Base-by-base conservation (phyloP, 2,113 vertebrate species). In the Etheostoma cragini region DNA sequence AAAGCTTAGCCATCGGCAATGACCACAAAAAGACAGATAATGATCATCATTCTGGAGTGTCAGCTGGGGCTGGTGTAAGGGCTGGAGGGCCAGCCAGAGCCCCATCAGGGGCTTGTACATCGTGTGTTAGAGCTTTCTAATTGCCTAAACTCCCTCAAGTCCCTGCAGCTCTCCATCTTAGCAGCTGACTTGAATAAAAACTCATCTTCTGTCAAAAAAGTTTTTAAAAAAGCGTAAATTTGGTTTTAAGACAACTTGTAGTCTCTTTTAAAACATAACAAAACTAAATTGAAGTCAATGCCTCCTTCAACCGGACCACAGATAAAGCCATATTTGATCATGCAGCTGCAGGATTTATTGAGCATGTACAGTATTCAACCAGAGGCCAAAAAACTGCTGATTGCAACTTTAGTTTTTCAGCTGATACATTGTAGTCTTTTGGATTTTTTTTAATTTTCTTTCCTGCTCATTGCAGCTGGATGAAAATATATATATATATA, bases 251-350 rank as follows among this genome's bases (percentile, higher is more conserved):
- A 14, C 46, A 81, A 76, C 56, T 64, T 22, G 24, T 49, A 38
- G 57, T 49, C 49, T 74, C n/a, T 74, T 80, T 30, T 66, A 53
- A 78, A 69, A 82, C n/a, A 66, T 56, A 66, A 71, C 19, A 53
- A 76, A 52, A 71, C 61, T 65, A 24, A 66, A 56, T 13, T 13
- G 50, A 54, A 72, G 45, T 58, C 56, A 77, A 61, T 56, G 52
- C 17, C 80, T 22, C 72, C 19, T 61, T 42, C 60, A 10, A 46
- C 12, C 33, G 47, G 71, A 50, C 60, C 54, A 22, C 67, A 79
- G 58, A 33, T 58, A 61, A 73, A 80, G 63, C 58, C 47, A 57
- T 60, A 73, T 86, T 68, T 76, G 79, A 74, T 91, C 61, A 80
- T 75, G 77, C 74, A 73, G 63, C 85, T 71, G 56, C 38, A 50